phyloP scores from a whole-genome alignment of 2,888 invertebrate species.

The Lochmaea crataegi region DNA sequence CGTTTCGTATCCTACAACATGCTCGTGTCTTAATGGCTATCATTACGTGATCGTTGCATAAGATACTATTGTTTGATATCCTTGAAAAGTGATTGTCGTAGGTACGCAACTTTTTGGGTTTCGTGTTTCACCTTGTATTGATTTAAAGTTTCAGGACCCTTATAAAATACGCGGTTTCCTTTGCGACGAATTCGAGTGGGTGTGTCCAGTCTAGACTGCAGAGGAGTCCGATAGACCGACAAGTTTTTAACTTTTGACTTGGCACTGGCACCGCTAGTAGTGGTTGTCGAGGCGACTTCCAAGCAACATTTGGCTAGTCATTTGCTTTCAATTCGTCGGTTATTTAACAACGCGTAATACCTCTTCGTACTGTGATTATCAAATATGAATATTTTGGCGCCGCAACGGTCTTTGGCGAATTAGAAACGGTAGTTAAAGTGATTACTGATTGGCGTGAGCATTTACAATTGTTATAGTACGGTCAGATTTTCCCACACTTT shows the following conservation, averaged over 20 bases:
- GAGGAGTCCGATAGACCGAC: conserved; percentile 21
- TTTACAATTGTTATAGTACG: conserved; percentile 5
- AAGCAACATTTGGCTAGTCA: conserved; percentile 13
- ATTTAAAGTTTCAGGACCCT: neutral
- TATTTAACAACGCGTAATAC: conserved; percentile 9
- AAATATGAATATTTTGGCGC: conserved; percentile 5
- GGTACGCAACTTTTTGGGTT: neutral
- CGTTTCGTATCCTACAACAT: no score
- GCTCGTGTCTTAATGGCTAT: no score
- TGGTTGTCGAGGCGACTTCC: neutral
- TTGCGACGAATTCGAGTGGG: conserved; percentile 29
- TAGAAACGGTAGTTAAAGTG: conserved; percentile 6
- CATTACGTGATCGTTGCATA: no score
- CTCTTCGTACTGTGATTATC: neutral
- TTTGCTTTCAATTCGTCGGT: conserved; percentile 4
- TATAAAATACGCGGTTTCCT: conserved; percentile 7
- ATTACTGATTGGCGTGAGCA: neutral
- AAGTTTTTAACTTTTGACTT: conserved; percentile 17
- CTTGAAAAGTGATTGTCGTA: no score
- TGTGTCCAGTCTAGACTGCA: conserved; percentile 34
- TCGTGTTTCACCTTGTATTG: neutral
- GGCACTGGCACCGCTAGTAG: conserved; percentile 5
- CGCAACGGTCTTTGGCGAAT: neutral
- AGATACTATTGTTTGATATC: no score
- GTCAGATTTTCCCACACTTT: neutral